Conservation (phyloP, 2,113 vertebrate genomes). For the Macroglossus sobrinus region DNA sequence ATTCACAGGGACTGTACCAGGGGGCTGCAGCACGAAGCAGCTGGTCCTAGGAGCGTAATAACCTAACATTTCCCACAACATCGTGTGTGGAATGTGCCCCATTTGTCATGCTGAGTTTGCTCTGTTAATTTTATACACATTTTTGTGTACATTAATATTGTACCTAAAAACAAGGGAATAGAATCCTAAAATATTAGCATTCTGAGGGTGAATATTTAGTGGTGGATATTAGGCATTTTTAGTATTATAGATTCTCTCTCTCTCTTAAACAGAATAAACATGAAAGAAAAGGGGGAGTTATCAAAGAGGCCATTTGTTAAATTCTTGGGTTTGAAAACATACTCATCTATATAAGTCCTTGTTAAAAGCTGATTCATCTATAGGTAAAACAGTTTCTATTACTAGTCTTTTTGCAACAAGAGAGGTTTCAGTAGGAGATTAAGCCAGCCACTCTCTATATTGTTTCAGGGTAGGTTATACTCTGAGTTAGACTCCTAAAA, state of each 20-base stretch:
- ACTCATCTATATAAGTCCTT: not conserved
- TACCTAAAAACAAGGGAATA: not conserved
- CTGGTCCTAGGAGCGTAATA: conserved; percentile 21
- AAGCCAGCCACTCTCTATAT: not conserved
- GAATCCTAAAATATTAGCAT: not conserved
- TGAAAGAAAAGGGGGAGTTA: not conserved
- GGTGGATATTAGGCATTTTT: not conserved
- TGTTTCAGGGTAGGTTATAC: not conserved
- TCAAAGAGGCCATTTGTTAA: not conserved
- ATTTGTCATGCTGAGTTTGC: conserved; percentile 34
- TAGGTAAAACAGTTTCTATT: conserved; percentile 14
- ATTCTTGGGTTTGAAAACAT: not conserved
- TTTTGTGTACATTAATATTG: not conserved
- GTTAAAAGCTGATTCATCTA: not conserved
- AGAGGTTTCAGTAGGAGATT: not conserved
- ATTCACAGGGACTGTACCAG: not conserved
- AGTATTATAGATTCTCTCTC: not conserved
- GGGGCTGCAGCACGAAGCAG: not conserved
- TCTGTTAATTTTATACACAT: conserved; percentile 1
- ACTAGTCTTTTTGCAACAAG: conserved; percentile 4
- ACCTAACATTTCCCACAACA: not conserved
- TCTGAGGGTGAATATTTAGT: not conserved
- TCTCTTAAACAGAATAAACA: not conserved
- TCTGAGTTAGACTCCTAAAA: not conserved
- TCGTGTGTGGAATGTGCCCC: not conserved